Conservation (phyloP, 2,888 invertebrate genomes). For the Thyatira batis region DNA sequence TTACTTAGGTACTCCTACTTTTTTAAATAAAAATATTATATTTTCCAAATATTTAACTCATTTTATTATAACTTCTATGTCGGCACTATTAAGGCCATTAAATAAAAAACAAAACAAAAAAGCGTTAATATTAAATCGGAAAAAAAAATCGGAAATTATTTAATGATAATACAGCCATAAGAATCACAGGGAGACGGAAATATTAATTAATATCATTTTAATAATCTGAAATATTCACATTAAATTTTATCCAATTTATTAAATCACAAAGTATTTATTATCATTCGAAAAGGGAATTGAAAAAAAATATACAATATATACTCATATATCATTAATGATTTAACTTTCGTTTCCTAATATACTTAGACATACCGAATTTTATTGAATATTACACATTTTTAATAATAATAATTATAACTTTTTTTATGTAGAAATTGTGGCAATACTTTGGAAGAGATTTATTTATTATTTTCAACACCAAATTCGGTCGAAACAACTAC, state of each 20-base stretch:
- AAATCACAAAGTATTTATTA: slow-evolving; percentile 3
- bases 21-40: no score
- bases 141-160: slow-evolving; percentile 25
- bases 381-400: slow-evolving; percentile 52
- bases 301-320: no score
- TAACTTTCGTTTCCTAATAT: slow-evolving; percentile 38
- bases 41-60: no score
- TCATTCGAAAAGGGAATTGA: slow-evolving; percentile 6
- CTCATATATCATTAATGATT: slow-evolving; percentile 31
- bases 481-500: slow-evolving; percentile 70
- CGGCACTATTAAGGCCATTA: background rate
- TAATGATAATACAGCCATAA: slow-evolving; percentile 53
- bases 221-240: slow-evolving; percentile 6
- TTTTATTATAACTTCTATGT: background rate
- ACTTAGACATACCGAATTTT: slow-evolving; percentile 32
- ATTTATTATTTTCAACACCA: slow-evolving; percentile 53
- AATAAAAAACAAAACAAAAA: background rate
- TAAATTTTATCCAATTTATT: background rate
- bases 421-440: slow-evolving; percentile 70
- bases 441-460: slow-evolving; percentile 75
- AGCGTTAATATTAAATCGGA: slow-evolving; percentile 6
- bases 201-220: slow-evolving; percentile 20
- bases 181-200: slow-evolving; percentile 57
- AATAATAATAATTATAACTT: slow-evolving; percentile 45
- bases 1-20: no score